Percentiles rank a stretch among this genome's conserved stretches.
Evolutionary conservation across 2,113 vertebrate species (phyloP).

Genomic region (Gadus chalcogrammus): DNA sequence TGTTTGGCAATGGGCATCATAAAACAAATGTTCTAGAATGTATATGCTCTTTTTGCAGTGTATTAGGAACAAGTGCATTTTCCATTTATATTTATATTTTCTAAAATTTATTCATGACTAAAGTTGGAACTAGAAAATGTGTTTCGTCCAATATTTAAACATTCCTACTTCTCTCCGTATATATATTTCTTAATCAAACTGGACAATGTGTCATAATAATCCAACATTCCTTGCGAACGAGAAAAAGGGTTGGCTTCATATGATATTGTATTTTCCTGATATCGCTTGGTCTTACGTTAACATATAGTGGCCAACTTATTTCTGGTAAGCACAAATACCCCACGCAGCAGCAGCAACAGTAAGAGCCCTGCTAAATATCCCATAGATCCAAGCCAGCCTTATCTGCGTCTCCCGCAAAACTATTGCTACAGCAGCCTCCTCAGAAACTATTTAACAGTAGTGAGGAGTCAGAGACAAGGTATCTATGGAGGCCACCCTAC

Average conservation of each 20-base stretch:
- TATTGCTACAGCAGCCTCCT: slow-evolving; percentile 53
- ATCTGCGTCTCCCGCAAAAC: slow-evolving; percentile 63
- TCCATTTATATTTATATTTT: too few species aligned
- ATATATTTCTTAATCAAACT: too few species aligned
- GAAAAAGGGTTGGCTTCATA: slow-evolving; percentile 76
- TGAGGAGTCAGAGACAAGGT: slow-evolving; percentile 58
- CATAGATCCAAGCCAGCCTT: slow-evolving; percentile 55
- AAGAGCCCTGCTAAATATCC: slow-evolving; percentile 32
- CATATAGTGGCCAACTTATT: slow-evolving; percentile 42
- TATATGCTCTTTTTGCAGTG: too few species aligned
- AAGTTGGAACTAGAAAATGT: too few species aligned
- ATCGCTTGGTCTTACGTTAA: slow-evolving; percentile 51
- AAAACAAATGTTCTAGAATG: too few species aligned
- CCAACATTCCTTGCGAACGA: too few species aligned
- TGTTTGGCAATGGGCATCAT: too few species aligned
- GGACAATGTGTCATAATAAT: too few species aligned
- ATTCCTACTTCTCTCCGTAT: too few species aligned
- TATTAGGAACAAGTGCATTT: neutral
- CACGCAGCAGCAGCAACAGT: slow-evolving; percentile 26
- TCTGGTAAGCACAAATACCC: slow-evolving; percentile 59
- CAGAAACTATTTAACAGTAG: slow-evolving; percentile 43
- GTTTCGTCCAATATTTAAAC: too few species aligned
- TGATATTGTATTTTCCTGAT: slow-evolving; percentile 18
- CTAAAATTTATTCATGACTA: too few species aligned
- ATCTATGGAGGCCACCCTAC: slow-evolving; percentile 66